A percentile compares a stretch with the other conserved stretches of the same genome.
Conservation (phyloP, 92 coral and sea anemone genomes). For the Desmophyllum pertusum region DNA sequence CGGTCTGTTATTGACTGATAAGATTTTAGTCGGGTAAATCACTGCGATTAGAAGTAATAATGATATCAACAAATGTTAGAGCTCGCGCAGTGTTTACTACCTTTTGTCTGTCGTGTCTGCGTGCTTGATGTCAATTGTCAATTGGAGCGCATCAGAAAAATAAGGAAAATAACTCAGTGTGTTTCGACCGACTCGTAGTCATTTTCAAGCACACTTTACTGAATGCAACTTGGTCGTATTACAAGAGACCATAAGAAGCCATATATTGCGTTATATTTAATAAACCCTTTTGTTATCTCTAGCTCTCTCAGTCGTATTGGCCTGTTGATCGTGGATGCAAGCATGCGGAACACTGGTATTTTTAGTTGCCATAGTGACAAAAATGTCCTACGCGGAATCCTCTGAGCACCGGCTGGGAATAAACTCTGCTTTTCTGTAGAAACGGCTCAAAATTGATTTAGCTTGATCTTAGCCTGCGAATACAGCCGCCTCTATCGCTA, state of each 20-base stretch:
- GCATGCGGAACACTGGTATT: neutral
- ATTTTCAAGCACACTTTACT: neutral
- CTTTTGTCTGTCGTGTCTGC: neutral
- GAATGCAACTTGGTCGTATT: neutral
- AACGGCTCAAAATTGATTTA: too few relatives aligned
- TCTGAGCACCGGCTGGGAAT: too few relatives aligned
- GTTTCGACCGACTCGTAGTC: neutral
- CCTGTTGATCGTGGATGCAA: neutral
- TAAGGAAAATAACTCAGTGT: neutral
- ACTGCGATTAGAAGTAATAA: neutral
- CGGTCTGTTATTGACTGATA: slow-evolving; percentile 9
- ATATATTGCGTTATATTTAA: neutral
- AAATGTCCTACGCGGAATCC: too few relatives aligned
- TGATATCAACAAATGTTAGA: neutral
- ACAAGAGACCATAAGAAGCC: neutral
- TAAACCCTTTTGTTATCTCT: neutral
- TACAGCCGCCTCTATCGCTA: too few relatives aligned
- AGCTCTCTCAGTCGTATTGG: neutral
- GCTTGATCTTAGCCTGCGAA: too few relatives aligned
- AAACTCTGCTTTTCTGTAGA: too few relatives aligned
- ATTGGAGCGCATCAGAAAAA: neutral
- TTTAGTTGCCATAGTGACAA: neutral
- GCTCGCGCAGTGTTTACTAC: neutral
- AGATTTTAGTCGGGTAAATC: neutral
- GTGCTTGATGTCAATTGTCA: neutral